phyloP scores from a whole-genome alignment of 2,888 invertebrate species.

The Arctia plantaginis region DNA sequence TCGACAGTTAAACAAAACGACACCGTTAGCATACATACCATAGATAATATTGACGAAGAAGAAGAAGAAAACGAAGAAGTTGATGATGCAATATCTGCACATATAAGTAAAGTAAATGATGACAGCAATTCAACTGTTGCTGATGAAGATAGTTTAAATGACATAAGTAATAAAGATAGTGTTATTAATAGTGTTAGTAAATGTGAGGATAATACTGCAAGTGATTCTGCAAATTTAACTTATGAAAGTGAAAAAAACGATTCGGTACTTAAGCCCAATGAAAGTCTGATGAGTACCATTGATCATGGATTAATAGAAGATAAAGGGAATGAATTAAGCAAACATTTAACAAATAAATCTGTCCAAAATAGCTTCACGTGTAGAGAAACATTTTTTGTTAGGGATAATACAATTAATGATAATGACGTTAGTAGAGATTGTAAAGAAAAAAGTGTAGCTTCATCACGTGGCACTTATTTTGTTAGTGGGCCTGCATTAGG shows the following conservation, averaged over 20 bases:
- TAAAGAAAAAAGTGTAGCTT: slow-evolving; percentile 31
- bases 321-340: slow-evolving; percentile 11
- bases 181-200: slow-evolving; percentile 8
- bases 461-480: slow-evolving; percentile 56
- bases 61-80: slow-evolving; percentile 44
- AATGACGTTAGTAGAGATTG: slow-evolving; percentile 17
- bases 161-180: slow-evolving; percentile 18
- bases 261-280: not conserved
- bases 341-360: slow-evolving; percentile 25
- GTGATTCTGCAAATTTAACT: slow-evolving; percentile 24
- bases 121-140: slow-evolving; percentile 42
- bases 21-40: slow-evolving; percentile 42
- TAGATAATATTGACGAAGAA: slow-evolving; percentile 43
- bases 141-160: slow-evolving; percentile 48
- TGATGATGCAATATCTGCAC: slow-evolving; percentile 54
- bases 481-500: slow-evolving; percentile 40
- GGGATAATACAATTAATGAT: slow-evolving; percentile 30
- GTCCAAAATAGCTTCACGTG: slow-evolving; percentile 19
- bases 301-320: not conserved
- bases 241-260: slow-evolving; percentile 12
- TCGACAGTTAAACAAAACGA: slow-evolving; percentile 52
- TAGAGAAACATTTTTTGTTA: slow-evolving; percentile 49
- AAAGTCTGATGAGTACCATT: slow-evolving; percentile 16
- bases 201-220: slow-evolving; percentile 16
- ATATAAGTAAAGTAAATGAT: slow-evolving; percentile 51